Evolutionary conservation across 2,797 vertebrate species (phyloP), one percentile per base, ranked within the genome.

Genomic region (Tolypeutes matacus): DNA sequence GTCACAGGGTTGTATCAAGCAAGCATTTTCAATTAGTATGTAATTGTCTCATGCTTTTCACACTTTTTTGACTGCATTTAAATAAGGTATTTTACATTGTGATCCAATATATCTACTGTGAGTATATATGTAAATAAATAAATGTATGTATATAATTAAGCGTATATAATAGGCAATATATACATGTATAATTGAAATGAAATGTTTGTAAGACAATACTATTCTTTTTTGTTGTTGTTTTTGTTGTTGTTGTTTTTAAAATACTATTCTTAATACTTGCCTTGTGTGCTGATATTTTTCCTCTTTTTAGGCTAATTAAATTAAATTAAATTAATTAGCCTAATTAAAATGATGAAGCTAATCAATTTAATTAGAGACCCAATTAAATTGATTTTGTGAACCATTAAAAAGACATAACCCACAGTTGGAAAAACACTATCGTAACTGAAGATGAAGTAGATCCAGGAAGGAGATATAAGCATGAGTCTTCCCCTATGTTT

Each of bases 41-140:
- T 72, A 76, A 81, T 51, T 69, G n/a, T 76, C 31, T 96, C 65
- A 15, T 78, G 8, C 23, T 92, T 91, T 86, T 73, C 11, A 39
- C 42, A 36, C 11, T 39, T 73, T 64, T 78, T 67, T 58, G 51
- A 75, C 15, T 72, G n/a, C 51, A 53, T 39, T 69, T 27, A 39
- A 96, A 95, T 72, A 82, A 86, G 36, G 75, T 67, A 83, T 56
- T 89, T 86, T 86, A 81, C 25, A 53, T 51, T 65, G 8, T 80
- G 23, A 67, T 88, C 80, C 42, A 72, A 5, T 20, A 49, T 36
- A 87, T 53, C 29, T 82, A 21, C 21, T 67, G 21, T 51, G 42
- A 82, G 27, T 87, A 34, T 58, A 29, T 76, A 20, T 65, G 11
- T 82, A 72, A 81, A 53, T 70, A 69, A n/a, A 62, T 51, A 29